phyloP scores from a whole-genome alignment of 2,797 vertebrate genomes.

The Remorina albescens region DNA sequence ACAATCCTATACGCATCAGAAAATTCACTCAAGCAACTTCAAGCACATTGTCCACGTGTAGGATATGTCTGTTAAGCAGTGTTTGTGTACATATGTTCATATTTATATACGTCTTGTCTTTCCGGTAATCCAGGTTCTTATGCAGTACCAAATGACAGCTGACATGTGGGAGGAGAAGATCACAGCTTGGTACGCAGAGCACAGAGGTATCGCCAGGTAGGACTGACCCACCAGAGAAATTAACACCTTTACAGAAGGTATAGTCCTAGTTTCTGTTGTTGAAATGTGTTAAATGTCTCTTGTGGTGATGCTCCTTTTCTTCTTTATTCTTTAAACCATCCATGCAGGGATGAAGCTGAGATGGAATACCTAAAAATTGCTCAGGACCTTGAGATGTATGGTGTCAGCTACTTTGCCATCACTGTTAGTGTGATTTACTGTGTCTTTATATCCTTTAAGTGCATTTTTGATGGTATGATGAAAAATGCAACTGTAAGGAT shows the following conservation, averaged over 20 bases:
- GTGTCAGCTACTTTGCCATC: conserved; percentile 94
- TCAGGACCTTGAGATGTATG: conserved; percentile 95
- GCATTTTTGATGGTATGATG: neutral
- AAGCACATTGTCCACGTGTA: neutral
- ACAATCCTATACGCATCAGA: neutral
- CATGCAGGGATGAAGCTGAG: conserved; percentile 90
- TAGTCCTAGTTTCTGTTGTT: conserved; percentile 1
- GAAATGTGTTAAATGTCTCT: neutral
- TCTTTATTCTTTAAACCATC: neutral
- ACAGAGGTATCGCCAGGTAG: conserved; percentile 94
- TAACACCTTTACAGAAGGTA: neutral
- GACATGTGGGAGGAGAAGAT: conserved; percentile 99
- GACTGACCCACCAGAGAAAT: conserved; percentile 18
- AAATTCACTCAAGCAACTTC: neutral
- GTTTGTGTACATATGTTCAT: neutral
- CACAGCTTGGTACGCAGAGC: conserved; percentile 94
- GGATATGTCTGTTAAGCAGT: neutral
- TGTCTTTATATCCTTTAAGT: neutral
- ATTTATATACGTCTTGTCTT: neutral
- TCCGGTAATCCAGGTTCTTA: conserved; percentile 69
- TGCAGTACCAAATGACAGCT: conserved; percentile 95
- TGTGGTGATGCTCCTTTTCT: neutral
- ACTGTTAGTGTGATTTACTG: conserved; percentile 84
- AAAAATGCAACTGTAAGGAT: conserved; percentile 6
- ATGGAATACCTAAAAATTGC: conserved; percentile 97